Percentiles rank a stretch among this genome's conserved stretches.
phyloP scores from a whole-genome alignment of 2,113 vertebrate species.

The Vidua chalybeata region DNA sequence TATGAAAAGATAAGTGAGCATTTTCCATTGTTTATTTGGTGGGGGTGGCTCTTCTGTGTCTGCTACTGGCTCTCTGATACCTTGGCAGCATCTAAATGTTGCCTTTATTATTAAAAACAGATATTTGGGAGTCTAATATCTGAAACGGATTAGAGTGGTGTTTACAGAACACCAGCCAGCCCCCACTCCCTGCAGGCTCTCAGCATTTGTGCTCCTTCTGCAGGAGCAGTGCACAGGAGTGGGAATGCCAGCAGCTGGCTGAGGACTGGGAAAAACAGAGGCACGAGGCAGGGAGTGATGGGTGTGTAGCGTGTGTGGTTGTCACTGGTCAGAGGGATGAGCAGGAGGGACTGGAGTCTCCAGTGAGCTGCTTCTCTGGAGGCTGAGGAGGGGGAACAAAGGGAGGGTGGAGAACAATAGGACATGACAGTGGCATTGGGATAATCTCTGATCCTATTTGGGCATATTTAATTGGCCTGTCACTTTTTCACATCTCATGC shows the following conservation, averaged over 20 bases:
- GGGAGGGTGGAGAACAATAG: not conserved
- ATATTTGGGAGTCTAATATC: slow-evolving; percentile 48
- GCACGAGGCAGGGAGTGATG: not conserved
- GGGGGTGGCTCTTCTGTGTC: slow-evolving; percentile 14
- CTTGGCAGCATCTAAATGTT: slow-evolving; percentile 57
- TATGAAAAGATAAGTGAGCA: slow-evolving; percentile 57
- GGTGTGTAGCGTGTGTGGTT: rapidly evolving
- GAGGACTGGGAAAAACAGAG: not conserved
- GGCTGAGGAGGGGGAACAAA: not conserved
- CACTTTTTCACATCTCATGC: slow-evolving; percentile 36
- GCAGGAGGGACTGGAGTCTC: not conserved
- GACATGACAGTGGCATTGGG: not conserved
- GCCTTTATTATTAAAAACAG: slow-evolving; percentile 52
- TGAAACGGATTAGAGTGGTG: slow-evolving; percentile 47
- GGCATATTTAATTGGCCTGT: slow-evolving; percentile 37
- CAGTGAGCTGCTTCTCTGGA: not conserved
- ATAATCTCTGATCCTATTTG: slow-evolving; percentile 29
- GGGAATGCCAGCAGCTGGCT: not conserved
- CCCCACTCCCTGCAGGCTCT: not conserved
- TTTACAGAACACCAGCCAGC: slow-evolving; percentile 8
- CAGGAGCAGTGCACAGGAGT: not conserved
- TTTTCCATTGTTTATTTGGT: slow-evolving; percentile 64
- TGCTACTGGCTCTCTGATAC: slow-evolving; percentile 10
- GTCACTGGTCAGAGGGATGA: not conserved
- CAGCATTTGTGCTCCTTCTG: not conserved